phyloP scores from a whole-genome alignment of 2,888 invertebrate species.

The Xestia ashworthii region DNA sequence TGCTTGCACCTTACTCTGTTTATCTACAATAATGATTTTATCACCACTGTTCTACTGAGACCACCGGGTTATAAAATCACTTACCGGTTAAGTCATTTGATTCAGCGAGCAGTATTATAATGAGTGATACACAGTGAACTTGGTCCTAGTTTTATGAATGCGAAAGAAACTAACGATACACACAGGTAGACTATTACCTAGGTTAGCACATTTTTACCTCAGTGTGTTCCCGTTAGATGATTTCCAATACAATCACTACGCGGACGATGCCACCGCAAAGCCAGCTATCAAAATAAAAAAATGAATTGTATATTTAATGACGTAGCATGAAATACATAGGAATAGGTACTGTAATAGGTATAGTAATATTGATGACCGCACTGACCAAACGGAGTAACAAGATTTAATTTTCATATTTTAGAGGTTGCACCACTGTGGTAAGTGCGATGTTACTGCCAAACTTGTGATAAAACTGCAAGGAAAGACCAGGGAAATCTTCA shows the following conservation, averaged over 20 bases:
- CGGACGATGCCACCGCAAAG: background rate
- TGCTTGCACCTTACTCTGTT: no score
- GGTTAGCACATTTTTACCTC: background rate
- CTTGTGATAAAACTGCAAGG: constrained; percentile 79
- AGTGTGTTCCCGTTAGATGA: background rate
- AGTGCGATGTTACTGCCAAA: constrained; percentile 83
- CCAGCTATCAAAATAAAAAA: background rate
- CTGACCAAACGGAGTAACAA: constrained; percentile 72
- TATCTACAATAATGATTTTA: no score
- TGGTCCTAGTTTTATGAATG: background rate
- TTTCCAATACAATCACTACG: background rate
- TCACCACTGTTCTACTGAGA: background rate
- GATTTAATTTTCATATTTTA: constrained; percentile 87
- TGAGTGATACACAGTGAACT: no score
- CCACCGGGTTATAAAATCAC: background rate
- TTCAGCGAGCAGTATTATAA: no score
- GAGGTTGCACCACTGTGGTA: constrained; percentile 78
- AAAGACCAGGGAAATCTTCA: constrained; percentile 56
- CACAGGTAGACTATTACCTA: background rate
- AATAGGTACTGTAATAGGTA: background rate
- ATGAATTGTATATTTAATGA: background rate
- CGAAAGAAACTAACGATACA: background rate
- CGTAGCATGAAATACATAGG: background rate
- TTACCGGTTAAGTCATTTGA: no score
- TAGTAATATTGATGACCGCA: constrained; percentile 47